Percentiles rank a stretch among this genome's conserved stretches.
Evolutionary conservation across 1,140 invertebrate species (phyloP).

Genomic region (Dufourea novaeangliae): DNA sequence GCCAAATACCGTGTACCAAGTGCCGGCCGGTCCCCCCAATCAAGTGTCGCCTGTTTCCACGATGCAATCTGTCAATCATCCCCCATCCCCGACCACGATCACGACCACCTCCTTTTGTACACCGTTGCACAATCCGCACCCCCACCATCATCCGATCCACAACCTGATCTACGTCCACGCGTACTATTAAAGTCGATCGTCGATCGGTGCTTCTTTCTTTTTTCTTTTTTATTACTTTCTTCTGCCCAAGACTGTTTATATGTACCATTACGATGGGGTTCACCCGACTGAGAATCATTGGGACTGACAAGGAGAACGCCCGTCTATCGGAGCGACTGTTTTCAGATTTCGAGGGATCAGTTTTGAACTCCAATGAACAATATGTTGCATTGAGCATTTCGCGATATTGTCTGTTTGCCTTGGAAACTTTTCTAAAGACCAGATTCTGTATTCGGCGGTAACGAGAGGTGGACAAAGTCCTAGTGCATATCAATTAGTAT

Average conservation of each 20-base stretch:
- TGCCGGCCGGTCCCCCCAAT: slow-evolving; percentile 79
- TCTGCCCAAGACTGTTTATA: not conserved
- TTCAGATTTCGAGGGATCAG: not conserved
- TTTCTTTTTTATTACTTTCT: not conserved
- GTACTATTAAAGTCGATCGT: slow-evolving; percentile 73
- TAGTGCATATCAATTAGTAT: too few species aligned
- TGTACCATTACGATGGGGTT: too few species aligned
- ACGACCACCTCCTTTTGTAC: slow-evolving; percentile 75
- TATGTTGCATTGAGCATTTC: not conserved
- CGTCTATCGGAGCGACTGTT: too few species aligned
- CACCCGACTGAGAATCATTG: too few species aligned
- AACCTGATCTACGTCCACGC: slow-evolving; percentile 81
- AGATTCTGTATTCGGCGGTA: too few species aligned
- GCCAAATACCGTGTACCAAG: slow-evolving; percentile 78
- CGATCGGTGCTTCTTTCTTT: slow-evolving; percentile 21
- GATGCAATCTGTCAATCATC: slow-evolving; percentile 80
- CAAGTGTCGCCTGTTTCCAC: slow-evolving; percentile 81
- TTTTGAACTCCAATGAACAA: not conserved
- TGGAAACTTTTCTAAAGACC: too few species aligned
- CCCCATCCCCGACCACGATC: slow-evolving; percentile 74
- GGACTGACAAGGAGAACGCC: not conserved
- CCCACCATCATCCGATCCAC: slow-evolving; percentile 77
- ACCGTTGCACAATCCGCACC: slow-evolving; percentile 76
- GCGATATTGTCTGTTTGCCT: too few species aligned
- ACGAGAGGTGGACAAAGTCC: too few species aligned